Evolutionary conservation across 1,140 invertebrate genomes (phyloP), one percentile per base, ranked within the genome.

Genomic region (Drosophila varians): DNA sequence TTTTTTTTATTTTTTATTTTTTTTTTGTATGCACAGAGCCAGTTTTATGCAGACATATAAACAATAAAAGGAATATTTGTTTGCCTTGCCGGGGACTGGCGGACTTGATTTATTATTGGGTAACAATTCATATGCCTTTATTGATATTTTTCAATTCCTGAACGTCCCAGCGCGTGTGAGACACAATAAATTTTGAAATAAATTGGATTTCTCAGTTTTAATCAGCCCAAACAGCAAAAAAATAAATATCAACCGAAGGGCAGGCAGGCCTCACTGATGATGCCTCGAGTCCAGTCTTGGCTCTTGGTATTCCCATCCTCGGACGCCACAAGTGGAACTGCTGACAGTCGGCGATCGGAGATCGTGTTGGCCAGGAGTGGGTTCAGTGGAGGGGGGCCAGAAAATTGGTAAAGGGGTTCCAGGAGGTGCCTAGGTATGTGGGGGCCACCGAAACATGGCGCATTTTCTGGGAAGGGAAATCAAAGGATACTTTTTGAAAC

Each of bases 151-250:
- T 84, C 80, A 84, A 84, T 84, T 84, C 79, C 79, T 84, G 76
- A 62, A 84, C 75, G 80, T 86, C 80, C 43, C 80, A 65, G 82
- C 68, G 76, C 80, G 79, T 84, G 79, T 84, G 79, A 84, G 79
- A 84, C 73, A 86, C 82, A 86, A 86, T 86, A 86, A 86, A 87
- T 87, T 87, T 86, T 80, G 82, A 86, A 86, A 86, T 86, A 86
- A 86, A 86, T 86, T 87, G 82, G 77, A 82, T 86, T 86, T 86
- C 82, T 79, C 82, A 84, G 77, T 86, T 86, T 86, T 87, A 86
- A 87, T 86, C 82, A 86, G 80, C 64, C 64, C 69, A 82, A 65
- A 57, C 60, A 62, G 61, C 60, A 74, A 51, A 73, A 42, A 58
- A 71, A 71, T 71, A 72, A 71, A 73, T 62, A 64, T 64, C 49